These are phyloP conservation scores for Himalopsyche anomala DNA, from an alignment of 2,888 invertebrate genomes.

Conservation along the genomic window DNA sequence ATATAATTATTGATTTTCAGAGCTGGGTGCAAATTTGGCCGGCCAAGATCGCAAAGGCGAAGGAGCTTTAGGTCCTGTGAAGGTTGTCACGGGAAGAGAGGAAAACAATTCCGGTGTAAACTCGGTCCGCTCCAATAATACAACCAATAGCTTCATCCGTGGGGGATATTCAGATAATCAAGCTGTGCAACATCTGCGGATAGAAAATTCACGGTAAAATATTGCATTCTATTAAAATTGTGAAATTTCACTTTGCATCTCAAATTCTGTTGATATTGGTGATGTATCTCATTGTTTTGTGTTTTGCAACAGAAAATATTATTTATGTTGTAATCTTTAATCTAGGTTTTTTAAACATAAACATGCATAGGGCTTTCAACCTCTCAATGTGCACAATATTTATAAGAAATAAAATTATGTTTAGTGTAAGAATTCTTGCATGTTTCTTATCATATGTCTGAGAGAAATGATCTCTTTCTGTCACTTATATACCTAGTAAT, in stretches of 20 bases:
- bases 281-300: conserved; percentile 19
- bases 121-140: conserved; percentile 79
- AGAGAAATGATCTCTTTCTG: no score
- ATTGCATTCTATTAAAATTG: not conserved
- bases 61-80: conserved; percentile 66
- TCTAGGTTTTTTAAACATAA: no score
- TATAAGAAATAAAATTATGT: no score
- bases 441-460: not conserved
- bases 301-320: not conserved
- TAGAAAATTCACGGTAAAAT: conserved; percentile 61
- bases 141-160: conserved; percentile 71
- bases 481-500: no score
- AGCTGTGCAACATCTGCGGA: conserved; percentile 60
- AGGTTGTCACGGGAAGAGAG: conserved; percentile 71
- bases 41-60: conserved; percentile 79
- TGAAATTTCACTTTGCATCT: not conserved
- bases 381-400: no score
- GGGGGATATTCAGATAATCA: conserved; percentile 63
- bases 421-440: no score
- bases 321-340: no score
- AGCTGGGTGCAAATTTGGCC: conserved; percentile 91
- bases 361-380: no score
- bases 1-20: conserved; percentile 70
- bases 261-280: not conserved
- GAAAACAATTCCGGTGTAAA: conserved; percentile 79